Percentiles rank a stretch among this genome's conserved stretches.
Conservation (phyloP, 2,888 invertebrate species). For the Malacosoma neustria region DNA sequence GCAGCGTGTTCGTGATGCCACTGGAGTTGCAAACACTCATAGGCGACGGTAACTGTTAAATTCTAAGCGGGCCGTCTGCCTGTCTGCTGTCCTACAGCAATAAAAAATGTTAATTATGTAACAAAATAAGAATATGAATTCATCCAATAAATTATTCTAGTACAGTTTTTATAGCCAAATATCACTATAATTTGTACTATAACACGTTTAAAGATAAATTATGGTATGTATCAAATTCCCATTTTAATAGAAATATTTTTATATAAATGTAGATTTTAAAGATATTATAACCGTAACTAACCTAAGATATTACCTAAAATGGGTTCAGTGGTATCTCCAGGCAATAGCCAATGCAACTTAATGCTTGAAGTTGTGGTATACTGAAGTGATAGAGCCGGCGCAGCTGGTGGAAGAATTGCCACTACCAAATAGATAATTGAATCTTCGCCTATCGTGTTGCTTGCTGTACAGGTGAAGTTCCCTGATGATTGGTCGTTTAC, state of each 20-base stretch:
- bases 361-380: constrained; percentile 84
- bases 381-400: constrained; percentile 81
- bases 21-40: no score
- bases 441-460: constrained; percentile 89
- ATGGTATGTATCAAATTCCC: no score
- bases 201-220: no score
- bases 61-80: no score
- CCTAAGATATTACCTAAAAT: constrained; percentile 52
- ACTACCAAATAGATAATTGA: constrained; percentile 85
- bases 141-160: no score
- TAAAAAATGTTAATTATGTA: no score
- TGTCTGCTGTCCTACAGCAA: no score
- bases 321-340: constrained; percentile 65
- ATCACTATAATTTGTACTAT: no score
- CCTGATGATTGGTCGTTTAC: constrained; percentile 83
- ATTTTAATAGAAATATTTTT: background rate
- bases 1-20: no score
- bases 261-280: background rate
- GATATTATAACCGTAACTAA: background rate
- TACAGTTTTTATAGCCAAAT: no score
- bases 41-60: no score
- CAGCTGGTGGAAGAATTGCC: constrained; percentile 82
- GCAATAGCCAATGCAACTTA: constrained; percentile 71
- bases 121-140: no score
- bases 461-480: constrained; percentile 87